Conservation (phyloP, 1,140 invertebrate species). For the Drosophila nannoptera region DNA sequence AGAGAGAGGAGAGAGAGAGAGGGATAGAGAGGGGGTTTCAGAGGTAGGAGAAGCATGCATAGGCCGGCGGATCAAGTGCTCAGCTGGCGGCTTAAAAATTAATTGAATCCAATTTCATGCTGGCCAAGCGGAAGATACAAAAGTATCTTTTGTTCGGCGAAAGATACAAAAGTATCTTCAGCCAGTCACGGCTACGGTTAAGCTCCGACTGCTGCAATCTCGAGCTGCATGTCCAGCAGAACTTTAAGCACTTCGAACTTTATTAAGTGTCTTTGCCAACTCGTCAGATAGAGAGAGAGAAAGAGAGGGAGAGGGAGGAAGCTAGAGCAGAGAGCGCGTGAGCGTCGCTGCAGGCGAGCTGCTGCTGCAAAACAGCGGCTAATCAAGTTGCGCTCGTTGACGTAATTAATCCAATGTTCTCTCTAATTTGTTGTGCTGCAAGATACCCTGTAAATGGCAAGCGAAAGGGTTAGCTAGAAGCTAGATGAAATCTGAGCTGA, state of each 20-base stretch:
- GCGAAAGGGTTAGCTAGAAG: not conserved
- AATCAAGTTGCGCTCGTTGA: slow-evolving; percentile 62
- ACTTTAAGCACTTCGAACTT: slow-evolving; percentile 5
- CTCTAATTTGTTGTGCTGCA: slow-evolving; percentile 48
- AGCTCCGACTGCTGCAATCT: slow-evolving; percentile 17
- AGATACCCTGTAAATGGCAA: not conserved
- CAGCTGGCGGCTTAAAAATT: slow-evolving; percentile 38
- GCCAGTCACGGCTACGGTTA: slow-evolving; percentile 5
- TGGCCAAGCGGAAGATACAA: slow-evolving; percentile 10
- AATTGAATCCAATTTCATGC: slow-evolving; percentile 42
- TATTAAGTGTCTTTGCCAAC: slow-evolving; percentile 29
- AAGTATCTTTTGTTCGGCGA: slow-evolving; percentile 13
- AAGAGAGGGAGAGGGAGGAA: not conserved
- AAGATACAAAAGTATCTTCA: slow-evolving; percentile 31
- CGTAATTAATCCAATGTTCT: slow-evolving; percentile 64
- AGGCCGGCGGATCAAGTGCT: slow-evolving; percentile 7
- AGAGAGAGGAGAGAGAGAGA: no score
- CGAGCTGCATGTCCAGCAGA: not conserved
- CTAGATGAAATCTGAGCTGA: no score
- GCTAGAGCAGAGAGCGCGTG: no score
- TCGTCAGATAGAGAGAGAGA: not conserved
- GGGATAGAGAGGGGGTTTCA: no score
- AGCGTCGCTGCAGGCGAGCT: not conserved
- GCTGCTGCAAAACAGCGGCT: slow-evolving; percentile 22
- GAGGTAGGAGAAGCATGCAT: no score